phyloP scores from a whole-genome alignment of 1,140 invertebrate genomes.

The Leptinotarsa texana region DNA sequence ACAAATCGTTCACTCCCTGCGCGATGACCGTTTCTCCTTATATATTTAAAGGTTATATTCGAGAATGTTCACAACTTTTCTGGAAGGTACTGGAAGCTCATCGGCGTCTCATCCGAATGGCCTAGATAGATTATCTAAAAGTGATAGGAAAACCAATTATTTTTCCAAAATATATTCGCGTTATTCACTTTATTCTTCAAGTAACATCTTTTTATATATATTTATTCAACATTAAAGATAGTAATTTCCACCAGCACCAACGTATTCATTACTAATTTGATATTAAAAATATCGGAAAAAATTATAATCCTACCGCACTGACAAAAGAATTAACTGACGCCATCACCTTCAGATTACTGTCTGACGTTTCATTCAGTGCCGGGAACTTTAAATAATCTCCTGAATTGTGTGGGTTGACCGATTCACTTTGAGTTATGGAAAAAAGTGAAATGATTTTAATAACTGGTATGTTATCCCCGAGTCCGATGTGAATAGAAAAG shows the following conservation, averaged over 20 bases:
- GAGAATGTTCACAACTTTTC: constrained; percentile 40
- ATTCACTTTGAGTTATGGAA: too few species aligned
- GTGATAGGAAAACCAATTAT: background rate
- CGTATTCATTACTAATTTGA: background rate
- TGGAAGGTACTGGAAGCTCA: constrained; percentile 43
- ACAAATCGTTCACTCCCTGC: constrained; percentile 33
- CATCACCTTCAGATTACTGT: background rate
- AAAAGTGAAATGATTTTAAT: too few species aligned
- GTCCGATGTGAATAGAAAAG: too few species aligned
- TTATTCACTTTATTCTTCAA: background rate
- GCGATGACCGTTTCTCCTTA: constrained; percentile 29
- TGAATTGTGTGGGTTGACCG: background rate
- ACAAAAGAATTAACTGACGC: background rate
- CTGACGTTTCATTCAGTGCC: background rate
- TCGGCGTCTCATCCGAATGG: constrained; percentile 29
- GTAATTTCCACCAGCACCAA: background rate
- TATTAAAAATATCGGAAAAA: background rate
- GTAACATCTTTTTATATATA: background rate
- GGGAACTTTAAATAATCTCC: background rate
- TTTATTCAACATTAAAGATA: background rate
- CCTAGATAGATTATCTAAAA: background rate
- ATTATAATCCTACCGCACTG: background rate
- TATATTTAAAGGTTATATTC: constrained; percentile 45
- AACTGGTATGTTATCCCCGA: too few species aligned
- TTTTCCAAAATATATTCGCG: background rate